phyloP scores from a whole-genome alignment of 2,113 vertebrate species.

The Gymnobelideus leadbeateri region DNA sequence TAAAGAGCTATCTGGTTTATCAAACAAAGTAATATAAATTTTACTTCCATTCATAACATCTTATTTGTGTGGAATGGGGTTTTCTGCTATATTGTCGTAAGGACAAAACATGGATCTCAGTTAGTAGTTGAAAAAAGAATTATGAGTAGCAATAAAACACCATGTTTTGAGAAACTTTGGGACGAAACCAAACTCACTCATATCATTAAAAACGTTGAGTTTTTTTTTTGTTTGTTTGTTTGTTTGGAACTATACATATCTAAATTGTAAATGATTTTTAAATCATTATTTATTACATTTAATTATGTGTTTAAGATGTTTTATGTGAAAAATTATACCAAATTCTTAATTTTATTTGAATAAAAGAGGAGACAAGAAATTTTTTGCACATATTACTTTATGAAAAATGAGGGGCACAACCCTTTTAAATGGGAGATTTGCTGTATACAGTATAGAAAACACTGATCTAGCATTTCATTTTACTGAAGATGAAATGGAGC shows the following conservation, averaged over 20 bases:
- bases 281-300: background rate
- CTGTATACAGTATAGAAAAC: background rate
- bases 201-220: too few relatives aligned
- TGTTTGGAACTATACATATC: background rate
- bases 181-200: background rate
- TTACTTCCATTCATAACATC: background rate
- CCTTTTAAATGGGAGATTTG: background rate
- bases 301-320: background rate
- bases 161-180: background rate
- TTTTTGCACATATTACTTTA: background rate
- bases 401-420: background rate
- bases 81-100: background rate
- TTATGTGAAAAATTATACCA: background rate
- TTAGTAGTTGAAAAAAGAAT: background rate
- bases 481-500: background rate
- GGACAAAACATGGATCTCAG: background rate
- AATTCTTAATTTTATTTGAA: background rate
- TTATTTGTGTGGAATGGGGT: background rate
- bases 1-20: background rate
- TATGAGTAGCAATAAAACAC: background rate
- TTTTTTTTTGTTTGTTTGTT: too few relatives aligned
- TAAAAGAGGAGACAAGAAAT: background rate
- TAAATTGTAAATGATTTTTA: background rate
- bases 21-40: background rate
- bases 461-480: too few relatives aligned